Evolutionary conservation across 2,113 vertebrate species (phyloP).

Genomic region (Myotis lucifugus): DNA sequence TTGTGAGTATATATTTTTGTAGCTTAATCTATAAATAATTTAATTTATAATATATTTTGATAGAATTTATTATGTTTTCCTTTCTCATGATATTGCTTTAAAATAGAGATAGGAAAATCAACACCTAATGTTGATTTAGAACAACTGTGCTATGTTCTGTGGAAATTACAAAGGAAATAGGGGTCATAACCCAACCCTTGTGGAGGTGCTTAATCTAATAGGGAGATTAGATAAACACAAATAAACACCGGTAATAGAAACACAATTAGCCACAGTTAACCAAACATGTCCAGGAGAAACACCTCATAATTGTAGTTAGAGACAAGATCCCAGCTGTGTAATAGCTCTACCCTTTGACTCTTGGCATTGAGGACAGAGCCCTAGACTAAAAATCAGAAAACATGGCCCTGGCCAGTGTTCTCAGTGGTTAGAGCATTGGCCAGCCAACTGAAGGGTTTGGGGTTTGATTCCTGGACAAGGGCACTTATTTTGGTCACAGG

Average conservation of each 20-base stretch:
- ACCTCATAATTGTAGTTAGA: slow-evolving; percentile 55
- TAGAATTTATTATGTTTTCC: slow-evolving; percentile 43
- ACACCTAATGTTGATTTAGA: no score
- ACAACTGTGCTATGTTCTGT: not conserved
- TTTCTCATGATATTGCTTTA: slow-evolving; percentile 37
- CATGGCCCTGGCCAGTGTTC: no score
- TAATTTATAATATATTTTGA: slow-evolving; percentile 35
- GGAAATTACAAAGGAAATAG: slow-evolving; percentile 64
- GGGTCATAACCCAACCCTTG: slow-evolving; percentile 31
- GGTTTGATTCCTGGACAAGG: no score
- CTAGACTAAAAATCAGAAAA: slow-evolving; percentile 23
- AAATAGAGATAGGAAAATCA: slow-evolving; percentile 12
- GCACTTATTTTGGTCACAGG: no score
- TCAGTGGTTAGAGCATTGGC: no score
- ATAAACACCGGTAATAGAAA: slow-evolving; percentile 49
- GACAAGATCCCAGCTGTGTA: not conserved
- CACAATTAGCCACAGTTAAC: slow-evolving; percentile 20
- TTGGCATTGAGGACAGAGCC: not conserved
- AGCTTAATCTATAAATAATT: slow-evolving; percentile 23
- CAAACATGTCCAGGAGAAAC: slow-evolving; percentile 21
- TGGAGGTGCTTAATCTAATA: slow-evolving; percentile 37
- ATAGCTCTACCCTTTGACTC: slow-evolving; percentile 21
- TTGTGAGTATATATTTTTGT: not conserved
- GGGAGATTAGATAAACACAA: slow-evolving; percentile 27
- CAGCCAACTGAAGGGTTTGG: no score